Evolutionary conservation across 2,888 invertebrate species (phyloP).

Genomic region (Osmoderma eremita): DNA sequence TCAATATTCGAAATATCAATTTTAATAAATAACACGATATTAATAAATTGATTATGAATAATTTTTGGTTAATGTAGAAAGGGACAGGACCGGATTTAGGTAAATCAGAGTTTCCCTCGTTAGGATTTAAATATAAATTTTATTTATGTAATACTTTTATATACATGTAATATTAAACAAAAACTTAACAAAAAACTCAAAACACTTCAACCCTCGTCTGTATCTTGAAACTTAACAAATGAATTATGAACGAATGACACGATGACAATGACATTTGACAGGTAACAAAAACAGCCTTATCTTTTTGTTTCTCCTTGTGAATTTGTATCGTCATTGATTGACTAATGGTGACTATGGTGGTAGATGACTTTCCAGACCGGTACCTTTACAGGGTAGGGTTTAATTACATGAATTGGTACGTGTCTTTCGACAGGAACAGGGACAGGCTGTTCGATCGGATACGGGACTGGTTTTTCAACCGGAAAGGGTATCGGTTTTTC

Average conservation of each 20-base stretch:
- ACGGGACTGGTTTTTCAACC: conserved; percentile 73
- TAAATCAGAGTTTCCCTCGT: background rate
- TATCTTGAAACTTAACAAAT: background rate
- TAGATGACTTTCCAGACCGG: conserved; percentile 78
- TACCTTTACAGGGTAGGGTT: conserved; percentile 76
- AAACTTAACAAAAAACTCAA: conserved; percentile 7
- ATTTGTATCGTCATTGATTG: no score
- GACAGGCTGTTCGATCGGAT: conserved; percentile 74
- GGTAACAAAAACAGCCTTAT: conserved; percentile 20
- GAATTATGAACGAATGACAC: background rate
- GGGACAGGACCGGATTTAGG: no score
- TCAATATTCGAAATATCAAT: no score
- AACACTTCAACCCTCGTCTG: background rate
- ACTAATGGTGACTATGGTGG: conserved; percentile 72
- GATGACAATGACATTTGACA: conserved; percentile 25
- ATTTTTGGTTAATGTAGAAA: no score
- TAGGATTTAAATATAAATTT: background rate
- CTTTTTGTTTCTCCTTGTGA: conserved; percentile 5
- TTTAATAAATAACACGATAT: no score
- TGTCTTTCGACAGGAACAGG: conserved; percentile 77
- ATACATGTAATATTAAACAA: conserved; percentile 1
- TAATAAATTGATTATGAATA: no score
- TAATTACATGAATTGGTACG: conserved; percentile 74
- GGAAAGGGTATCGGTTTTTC: conserved; percentile 79
- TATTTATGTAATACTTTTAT: background rate